Evolutionary conservation across 2,797 vertebrate species (phyloP), one percentile per base, ranked within the genome.

Genomic region (Hydrocynus forskahlii): DNA sequence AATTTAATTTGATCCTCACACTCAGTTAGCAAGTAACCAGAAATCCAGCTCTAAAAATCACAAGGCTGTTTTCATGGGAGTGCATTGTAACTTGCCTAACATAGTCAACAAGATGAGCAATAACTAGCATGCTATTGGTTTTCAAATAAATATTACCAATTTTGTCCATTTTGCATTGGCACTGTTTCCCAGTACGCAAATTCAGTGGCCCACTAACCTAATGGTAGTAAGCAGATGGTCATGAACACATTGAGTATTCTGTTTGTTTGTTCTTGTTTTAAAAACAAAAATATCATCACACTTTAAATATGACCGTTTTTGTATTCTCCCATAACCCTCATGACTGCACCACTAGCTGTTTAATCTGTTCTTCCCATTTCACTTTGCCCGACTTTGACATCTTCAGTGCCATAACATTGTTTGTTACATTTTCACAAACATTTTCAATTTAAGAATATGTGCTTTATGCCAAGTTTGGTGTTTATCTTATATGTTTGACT

Each of bases 11-110:
- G 21, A 1, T 60, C 8, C 23, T 25, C 59, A 60, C 73, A 48
- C 76, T 71, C 52, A 16, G 68, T 62, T 38, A 78, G 75, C 83
- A 50, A 13, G 35, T 67, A 68, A 75, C 79, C 76, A 78, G 80
- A 77, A 12, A 82, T 78, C 78, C 60, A 76, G 43, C 50, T 48
- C 60, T 17, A 60, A 75, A 43, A 74, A 3, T 35, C 35, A 73
- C 79, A 75, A 78, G 66, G 7, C 35, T 74, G 68, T 70, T 75
- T 54, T 81, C 79, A 81, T 71, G 83, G 75, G 75, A 84, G 83
- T 81, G 79, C 23, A 2, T 35, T 35, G 35, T 35, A 35, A 35
- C 35, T 4, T 35, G 35, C 35, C 35, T 35, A 35, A 35, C 35
- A 35, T 5, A 35, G 55, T n/a, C 55, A 57, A 8, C 55, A 57